Evolutionary conservation across 2,113 vertebrate genomes (phyloP).

Genomic region (Motacilla tschutschensis): DNA sequence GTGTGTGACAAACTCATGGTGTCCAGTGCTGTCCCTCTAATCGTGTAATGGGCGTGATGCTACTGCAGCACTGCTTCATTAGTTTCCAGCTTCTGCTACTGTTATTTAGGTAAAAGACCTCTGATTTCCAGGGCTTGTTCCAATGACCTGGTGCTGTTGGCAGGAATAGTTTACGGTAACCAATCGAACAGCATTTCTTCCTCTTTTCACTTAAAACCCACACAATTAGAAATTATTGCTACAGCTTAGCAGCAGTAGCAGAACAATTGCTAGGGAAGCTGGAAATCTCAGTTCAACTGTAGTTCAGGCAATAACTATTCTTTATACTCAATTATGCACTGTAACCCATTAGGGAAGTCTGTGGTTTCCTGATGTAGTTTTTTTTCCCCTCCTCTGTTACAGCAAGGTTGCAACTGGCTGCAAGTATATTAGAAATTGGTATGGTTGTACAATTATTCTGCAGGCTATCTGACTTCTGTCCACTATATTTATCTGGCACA

Average conservation of each 20-base stretch:
- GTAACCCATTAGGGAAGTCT: conserved; percentile 68
- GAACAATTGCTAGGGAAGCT: conserved; percentile 61
- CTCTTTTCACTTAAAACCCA: conserved; percentile 61
- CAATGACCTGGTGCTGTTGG: neutral
- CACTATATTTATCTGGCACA: neutral
- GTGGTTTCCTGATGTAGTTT: conserved; percentile 54
- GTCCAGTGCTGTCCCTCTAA: conserved; percentile 33
- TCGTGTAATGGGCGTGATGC: conserved; percentile 37
- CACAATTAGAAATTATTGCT: conserved; percentile 62
- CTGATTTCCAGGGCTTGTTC: conserved; percentile 32
- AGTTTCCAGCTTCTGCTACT: conserved; percentile 24
- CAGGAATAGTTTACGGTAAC: conserved; percentile 15
- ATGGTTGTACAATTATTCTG: neutral
- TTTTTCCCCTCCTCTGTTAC: neutral
- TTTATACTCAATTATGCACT: conserved; percentile 70
- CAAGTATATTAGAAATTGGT: conserved; percentile 10
- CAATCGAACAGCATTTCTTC: conserved; percentile 48
- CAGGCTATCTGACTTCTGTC: neutral
- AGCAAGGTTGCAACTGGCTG: conserved; percentile 21
- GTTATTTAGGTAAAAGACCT: conserved; percentile 21
- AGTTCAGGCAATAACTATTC: conserved; percentile 69
- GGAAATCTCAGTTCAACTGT: conserved; percentile 68
- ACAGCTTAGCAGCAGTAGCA: conserved; percentile 48
- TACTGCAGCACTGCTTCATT: conserved; percentile 39
- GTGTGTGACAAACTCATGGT: conserved; percentile 43